Base-by-base conservation (phyloP, 2,888 invertebrate genomes). In the Conchocele bisecta region DNA sequence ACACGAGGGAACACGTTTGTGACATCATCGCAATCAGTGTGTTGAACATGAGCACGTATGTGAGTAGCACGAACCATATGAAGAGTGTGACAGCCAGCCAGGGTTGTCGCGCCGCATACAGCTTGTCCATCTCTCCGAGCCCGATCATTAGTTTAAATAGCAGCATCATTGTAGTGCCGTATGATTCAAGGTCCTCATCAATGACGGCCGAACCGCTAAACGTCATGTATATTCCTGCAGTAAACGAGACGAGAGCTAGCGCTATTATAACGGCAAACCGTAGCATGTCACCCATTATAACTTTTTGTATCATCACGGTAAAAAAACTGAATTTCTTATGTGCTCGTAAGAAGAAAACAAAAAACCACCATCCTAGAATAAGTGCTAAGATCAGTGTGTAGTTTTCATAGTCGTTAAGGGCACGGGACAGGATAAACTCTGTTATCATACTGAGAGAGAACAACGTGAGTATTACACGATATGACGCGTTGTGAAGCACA, bases 21-120 rank as follows among this genome's bases (percentile, higher is more conserved):
- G 86, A 84, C 84, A 86, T 84, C 84, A 86, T 84, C 7, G 86
- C 86, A 26, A 86, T 85, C 28, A 86, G 78, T 0, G 84, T 81
- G 71, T 86, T 86, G 13, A 86, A 59, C 81, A 85, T 76, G 0
- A 86, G 69, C 0, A 86, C 71, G 60, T 85, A 85, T 9, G 84
- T 84, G 2, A 86, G 66, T 6, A 86, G 54, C 0, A 79, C 78
- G 56, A 83, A 85, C 13, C 77, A 50, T 7, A 83, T 65, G 57
- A 81, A 86, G 15, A 86, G 73, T 0, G 74, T 66, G 11, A 78
- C 69, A 4, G 83, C 82, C 59, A 83, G 48, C 81, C 85, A 83
- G 11, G 85, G 83, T 9, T 78, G 69, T 3, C 79, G 57, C 7
- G 85, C 83, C 17, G 75, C 51, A 37, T 78, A 76, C 11, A 86